These are phyloP conservation scores for Nibea albiflora DNA, from an alignment of 2,113 vertebrate genomes.

Conservation along the genomic window DNA sequence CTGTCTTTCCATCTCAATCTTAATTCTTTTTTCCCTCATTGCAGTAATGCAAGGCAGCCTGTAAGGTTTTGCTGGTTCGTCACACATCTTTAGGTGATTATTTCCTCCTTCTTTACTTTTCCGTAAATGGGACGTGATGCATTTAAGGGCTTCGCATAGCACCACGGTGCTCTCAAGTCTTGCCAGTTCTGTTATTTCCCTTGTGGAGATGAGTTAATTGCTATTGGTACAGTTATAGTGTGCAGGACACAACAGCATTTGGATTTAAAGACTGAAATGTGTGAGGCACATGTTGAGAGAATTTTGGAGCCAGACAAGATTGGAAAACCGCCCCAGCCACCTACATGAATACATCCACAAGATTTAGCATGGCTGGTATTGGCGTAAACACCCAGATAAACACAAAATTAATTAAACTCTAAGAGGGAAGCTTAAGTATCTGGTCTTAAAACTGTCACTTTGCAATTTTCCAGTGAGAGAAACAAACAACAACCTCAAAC, in stretches of 20 bases:
- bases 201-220: constrained; percentile 73
- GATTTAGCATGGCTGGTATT: constrained; percentile 37
- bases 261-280: constrained; percentile 69
- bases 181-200: constrained; percentile 72
- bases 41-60: constrained; percentile 57
- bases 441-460: constrained; percentile 54
- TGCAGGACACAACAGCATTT: constrained; percentile 54
- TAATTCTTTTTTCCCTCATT: constrained; percentile 20
- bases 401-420: constrained; percentile 70
- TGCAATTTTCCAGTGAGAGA: constrained; percentile 37
- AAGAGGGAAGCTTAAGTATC: constrained; percentile 34
- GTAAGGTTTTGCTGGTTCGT: constrained; percentile 37
- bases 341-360: constrained; percentile 50
- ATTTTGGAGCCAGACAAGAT: constrained; percentile 33
- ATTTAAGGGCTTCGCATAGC: constrained; percentile 49
- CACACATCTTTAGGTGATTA: constrained; percentile 81
- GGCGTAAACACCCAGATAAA: constrained; percentile 59
- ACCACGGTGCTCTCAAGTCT: constrained; percentile 60
- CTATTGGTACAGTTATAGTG: constrained; percentile 63
- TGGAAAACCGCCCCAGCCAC: constrained; percentile 54
- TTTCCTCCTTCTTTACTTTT: constrained; percentile 34
- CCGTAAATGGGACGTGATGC: constrained; percentile 44
- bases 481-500: constrained; percentile 48
- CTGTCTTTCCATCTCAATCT: constrained; percentile 46
- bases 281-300: constrained; percentile 73